These are phyloP conservation scores for Anaspis maculata DNA, from an alignment of 2,888 invertebrate species.

Conservation along the genomic window DNA sequence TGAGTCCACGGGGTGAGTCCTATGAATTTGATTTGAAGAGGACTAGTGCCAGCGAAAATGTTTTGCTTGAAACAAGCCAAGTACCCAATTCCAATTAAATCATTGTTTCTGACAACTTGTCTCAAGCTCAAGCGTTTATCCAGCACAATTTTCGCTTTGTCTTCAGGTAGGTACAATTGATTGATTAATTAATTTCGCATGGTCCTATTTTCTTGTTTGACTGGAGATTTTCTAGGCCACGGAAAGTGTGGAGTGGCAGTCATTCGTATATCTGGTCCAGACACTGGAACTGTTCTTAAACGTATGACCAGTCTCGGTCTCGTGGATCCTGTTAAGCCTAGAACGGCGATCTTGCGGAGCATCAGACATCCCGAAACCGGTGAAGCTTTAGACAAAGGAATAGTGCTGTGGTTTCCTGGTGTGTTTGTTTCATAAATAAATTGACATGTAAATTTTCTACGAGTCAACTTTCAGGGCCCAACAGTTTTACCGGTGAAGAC, in stretches of 20 bases:
- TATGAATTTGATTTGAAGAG: too few species aligned
- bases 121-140: background rate
- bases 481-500: conserved; percentile 85
- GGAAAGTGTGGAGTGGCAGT: conserved; percentile 79
- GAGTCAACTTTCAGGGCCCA: conserved; percentile 49
- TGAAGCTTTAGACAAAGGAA: conserved; percentile 62
- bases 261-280: conserved; percentile 65
- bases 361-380: conserved; percentile 54
- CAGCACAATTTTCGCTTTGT: conserved; percentile 34
- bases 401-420: conserved; percentile 78
- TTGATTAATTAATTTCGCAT: too few species aligned
- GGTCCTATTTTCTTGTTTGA: too few species aligned
- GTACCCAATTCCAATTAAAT: too few species aligned
- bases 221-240: too few species aligned
- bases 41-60: too few species aligned
- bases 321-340: conserved; percentile 48
- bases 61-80: too few species aligned
- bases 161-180: too few species aligned
- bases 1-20: too few species aligned
- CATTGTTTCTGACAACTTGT: too few species aligned
- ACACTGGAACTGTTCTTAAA: conserved; percentile 49
- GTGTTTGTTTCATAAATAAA: too few species aligned
- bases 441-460: conserved; percentile 5
- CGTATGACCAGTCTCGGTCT: conserved; percentile 46
- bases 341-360: conserved; percentile 53